Evolutionary conservation across 92 coral and sea anemone genomes (phyloP).

Genomic region (Siderastrea siderea): DNA sequence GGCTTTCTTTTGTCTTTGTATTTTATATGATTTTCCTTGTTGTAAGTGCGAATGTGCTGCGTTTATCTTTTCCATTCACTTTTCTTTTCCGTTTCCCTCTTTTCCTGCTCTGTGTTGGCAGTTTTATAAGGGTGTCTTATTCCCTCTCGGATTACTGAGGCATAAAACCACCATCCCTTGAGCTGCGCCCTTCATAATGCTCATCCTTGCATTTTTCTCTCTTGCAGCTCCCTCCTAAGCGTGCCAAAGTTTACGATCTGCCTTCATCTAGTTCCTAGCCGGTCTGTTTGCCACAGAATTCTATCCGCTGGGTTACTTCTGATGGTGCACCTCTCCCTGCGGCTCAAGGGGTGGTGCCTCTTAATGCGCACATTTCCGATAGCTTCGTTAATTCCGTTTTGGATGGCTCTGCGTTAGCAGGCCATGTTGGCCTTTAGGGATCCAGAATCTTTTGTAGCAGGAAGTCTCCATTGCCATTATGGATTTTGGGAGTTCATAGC

Average conservation of each 20-base stretch:
- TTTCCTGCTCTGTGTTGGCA: too few relatives aligned
- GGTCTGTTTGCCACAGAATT: slow-evolving; percentile 3
- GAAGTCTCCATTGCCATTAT: background rate
- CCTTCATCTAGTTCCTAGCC: background rate
- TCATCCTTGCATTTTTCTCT: background rate
- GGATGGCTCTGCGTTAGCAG: slow-evolving; percentile 9
- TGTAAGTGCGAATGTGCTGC: background rate
- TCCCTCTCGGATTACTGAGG: slow-evolving; percentile 12
- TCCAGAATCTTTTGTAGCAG: background rate
- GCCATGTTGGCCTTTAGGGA: slow-evolving; percentile 8
- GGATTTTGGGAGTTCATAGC: background rate
- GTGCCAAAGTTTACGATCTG: background rate
- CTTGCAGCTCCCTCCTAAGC: background rate
- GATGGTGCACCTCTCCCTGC: background rate
- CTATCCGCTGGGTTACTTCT: slow-evolving; percentile 7
- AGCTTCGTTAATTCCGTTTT: background rate
- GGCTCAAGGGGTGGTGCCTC: slow-evolving; percentile 13
- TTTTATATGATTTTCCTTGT: too few relatives aligned
- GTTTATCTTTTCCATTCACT: too few relatives aligned
- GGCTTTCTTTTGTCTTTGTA: background rate
- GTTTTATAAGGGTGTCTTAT: background rate
- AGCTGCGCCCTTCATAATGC: background rate
- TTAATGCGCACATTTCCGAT: background rate
- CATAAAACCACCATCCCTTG: slow-evolving; percentile 1
- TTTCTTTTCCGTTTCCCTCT: too few relatives aligned